These are phyloP conservation scores for Drosophila melanica DNA, from an alignment of 1,140 invertebrate species.

Conservation along the genomic window DNA sequence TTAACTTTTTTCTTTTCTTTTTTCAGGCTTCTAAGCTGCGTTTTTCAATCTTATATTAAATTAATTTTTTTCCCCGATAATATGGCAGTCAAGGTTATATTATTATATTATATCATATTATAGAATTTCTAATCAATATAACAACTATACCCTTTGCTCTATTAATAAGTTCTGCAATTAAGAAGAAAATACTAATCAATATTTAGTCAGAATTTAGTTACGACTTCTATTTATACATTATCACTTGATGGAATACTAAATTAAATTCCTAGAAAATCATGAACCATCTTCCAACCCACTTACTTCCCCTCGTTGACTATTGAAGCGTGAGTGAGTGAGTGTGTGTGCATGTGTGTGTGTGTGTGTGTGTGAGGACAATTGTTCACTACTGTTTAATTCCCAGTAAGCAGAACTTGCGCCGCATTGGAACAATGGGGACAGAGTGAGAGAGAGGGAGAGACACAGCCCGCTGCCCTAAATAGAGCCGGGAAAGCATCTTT, in stretches of 20 bases:
- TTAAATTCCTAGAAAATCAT: slow-evolving; percentile 8
- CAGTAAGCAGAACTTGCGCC: slow-evolving; percentile 13
- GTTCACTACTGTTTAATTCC: slow-evolving; percentile 6
- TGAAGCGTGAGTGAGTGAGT: neutral
- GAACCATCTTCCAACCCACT: slow-evolving; percentile 6
- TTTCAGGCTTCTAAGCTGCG: neutral
- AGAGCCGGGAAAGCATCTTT: slow-evolving; percentile 57
- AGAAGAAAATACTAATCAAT: slow-evolving; percentile 2
- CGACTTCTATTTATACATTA: neutral
- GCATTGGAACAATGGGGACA: slow-evolving; percentile 22
- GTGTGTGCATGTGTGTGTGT: neutral
- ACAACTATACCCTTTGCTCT: too few species aligned
- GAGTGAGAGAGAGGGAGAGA: neutral
- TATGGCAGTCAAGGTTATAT: too few species aligned
- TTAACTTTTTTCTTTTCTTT: neutral
- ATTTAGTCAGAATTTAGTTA: slow-evolving; percentile 5
- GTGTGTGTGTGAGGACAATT: slow-evolving; percentile 8
- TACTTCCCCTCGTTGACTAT: slow-evolving; percentile 10
- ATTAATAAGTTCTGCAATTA: neutral
- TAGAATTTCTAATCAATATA: too few species aligned
- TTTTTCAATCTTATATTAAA: too few species aligned
- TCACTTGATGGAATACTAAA: slow-evolving; percentile 8
- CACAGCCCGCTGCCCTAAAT: slow-evolving; percentile 67
- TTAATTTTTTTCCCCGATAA: too few species aligned
- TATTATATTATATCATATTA: too few species aligned